phyloP scores from a whole-genome alignment of 2,797 vertebrate genomes.

The Liasis olivaceus region DNA sequence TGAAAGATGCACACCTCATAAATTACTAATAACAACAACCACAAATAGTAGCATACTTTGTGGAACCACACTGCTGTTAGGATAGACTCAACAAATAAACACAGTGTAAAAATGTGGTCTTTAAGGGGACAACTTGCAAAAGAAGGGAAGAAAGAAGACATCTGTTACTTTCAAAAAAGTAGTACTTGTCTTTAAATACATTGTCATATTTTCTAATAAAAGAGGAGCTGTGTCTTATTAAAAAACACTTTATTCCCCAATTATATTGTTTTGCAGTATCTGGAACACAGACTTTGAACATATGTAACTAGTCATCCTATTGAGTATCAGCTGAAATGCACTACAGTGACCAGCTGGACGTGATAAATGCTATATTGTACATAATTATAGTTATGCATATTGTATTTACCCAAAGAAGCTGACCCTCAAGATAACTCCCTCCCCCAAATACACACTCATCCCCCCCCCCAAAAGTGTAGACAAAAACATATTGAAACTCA shows the following conservation, averaged over 20 bases:
- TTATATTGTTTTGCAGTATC: not conserved
- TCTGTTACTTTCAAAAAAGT: not conserved
- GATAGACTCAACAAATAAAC: not conserved
- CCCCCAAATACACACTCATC: too few species aligned
- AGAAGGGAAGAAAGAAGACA: not conserved
- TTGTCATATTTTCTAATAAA: not conserved
- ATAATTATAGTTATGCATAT: too few species aligned
- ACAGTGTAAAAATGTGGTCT: not conserved
- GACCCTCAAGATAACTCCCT: too few species aligned
- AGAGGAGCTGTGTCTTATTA: not conserved
- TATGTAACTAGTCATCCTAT: not conserved
- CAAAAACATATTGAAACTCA: too few species aligned
- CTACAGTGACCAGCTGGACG: not conserved
- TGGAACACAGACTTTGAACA: not conserved
- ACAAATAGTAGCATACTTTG: not conserved
- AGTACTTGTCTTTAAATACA: not conserved
- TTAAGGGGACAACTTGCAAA: not conserved
- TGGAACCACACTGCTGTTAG: not conserved
- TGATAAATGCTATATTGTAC: fast-evolving
- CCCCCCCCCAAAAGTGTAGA: too few species aligned
- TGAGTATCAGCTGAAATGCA: not conserved
- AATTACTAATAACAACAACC: not conserved
- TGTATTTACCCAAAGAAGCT: too few species aligned
- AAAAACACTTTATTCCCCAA: not conserved
- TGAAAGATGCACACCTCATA: not conserved